Conservation (phyloP, 2,797 vertebrate species). For the Babyrousa celebensis region DNA sequence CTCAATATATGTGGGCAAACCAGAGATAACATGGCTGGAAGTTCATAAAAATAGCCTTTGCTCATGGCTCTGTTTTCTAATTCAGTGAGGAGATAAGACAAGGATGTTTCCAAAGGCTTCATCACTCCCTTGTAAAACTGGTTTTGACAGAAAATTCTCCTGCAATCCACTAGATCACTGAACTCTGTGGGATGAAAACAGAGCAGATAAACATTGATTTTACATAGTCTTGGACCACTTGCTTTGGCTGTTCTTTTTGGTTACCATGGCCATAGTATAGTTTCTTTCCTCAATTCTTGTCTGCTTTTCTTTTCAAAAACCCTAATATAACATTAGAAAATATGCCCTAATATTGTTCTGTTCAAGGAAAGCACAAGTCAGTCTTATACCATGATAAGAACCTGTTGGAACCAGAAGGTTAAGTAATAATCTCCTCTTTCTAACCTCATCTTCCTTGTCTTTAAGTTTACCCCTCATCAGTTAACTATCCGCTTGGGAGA, state of each 20-base stretch:
- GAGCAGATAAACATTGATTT: neutral
- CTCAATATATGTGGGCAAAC: neutral
- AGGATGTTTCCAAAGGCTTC: conserved; percentile 14
- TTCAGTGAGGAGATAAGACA: neutral
- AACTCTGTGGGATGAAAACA: neutral
- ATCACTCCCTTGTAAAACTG: neutral
- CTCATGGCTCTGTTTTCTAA: conserved; percentile 4
- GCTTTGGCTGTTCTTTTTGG: neutral
- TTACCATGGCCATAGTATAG: neutral
- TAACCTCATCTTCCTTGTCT: neutral
- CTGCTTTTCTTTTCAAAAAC: neutral
- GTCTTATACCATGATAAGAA: neutral
- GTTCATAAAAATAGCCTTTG: neutral
- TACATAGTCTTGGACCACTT: neutral
- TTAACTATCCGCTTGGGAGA: neutral
- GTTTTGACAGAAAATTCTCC: conserved; percentile 63
- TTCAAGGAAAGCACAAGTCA: neutral
- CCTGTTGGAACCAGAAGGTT: neutral
- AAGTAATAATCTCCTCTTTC: neutral
- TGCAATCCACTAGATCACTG: neutral
- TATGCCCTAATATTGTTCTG: neutral
- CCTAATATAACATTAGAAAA: conserved; percentile 35
- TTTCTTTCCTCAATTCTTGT: neutral
- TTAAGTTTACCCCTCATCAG: neutral
- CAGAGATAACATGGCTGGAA: neutral